Base-by-base conservation (phyloP, 2,797 vertebrate species). In the Neosilurus hyrtlii region DNA sequence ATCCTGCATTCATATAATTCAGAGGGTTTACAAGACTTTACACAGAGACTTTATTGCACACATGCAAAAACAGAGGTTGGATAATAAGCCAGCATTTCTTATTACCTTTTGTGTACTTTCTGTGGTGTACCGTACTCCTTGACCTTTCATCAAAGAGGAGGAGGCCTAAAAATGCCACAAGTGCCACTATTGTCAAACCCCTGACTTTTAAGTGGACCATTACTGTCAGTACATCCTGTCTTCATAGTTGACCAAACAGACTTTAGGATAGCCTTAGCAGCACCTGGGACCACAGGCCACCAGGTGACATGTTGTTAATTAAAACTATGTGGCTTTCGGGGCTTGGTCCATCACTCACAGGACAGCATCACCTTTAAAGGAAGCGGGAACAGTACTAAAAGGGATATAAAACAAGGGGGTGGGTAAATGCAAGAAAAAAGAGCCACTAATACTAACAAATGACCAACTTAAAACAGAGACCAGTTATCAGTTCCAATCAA, bases 251-350 rank as follows among this genome's bases (percentile, higher is more conserved):
- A 67, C 83, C 20, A 67, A 79, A 74, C 81, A 35, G 66, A 80
- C 70, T 62, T 74, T 43, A 56, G 74, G 79, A 59, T 86, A 78
- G 83, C 86, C 71, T 86, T 77, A 86, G 82, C 86, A 75, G 70
- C 35, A 78, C 83, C 78, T 70, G 67, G 83, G 82, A 83, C 81
- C 70, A 71, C 59, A 83, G 87, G 87, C 81, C 81, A 87, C 79
- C 83, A 82, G 83, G 86, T 86, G 80, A 82, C 81, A 84, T 79
- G 73, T 88, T 89, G 81, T 87, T 89, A 90, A 90, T 90, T 90
- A 89, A 89, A 89, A 88, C 84, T 57, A 62, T 49, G 83, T 82
- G 78, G 79, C 89, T 87, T 87, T 59, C 11, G 59, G 84, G 86
- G 59, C 66, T 43, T 85, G 81, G 83, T 80, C 84, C 84, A 86